Evolutionary conservation across 2,888 invertebrate species (phyloP), one percentile per base, ranked within the genome.

Genomic region (Micropterix aruncella): DNA sequence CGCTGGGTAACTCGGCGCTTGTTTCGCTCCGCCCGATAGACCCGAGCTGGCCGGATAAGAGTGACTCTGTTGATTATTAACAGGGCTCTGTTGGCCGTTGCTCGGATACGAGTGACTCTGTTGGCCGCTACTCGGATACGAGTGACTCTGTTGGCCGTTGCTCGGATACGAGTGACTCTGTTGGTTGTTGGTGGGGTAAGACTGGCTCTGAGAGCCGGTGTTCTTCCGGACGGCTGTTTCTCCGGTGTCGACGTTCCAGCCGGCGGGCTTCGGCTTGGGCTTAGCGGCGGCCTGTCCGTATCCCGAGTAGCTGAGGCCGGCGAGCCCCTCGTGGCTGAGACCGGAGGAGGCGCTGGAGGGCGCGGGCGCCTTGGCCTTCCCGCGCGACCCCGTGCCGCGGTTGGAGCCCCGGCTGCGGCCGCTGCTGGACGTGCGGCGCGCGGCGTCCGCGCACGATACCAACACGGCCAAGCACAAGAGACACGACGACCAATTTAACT

Each of bases 61-160:
- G 16, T 19, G 47, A 4, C 41, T 12, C 14, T 9, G 4, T n/a
- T 39, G 17, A 16, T n/a, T 16, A 14, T 9, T 18, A 12, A 19
- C 18, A 15, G 43, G 45, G 7, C 46, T 43, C 16, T 16, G 27
- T 38, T 40, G 46, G 15, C n/a, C 38, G 18, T 40, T 45, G 1
- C 43, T 40, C 14, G 48, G 47, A 40, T 47, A 50, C 2, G 43
- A 9, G 18, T 46, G 48, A 38, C 14, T 38, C 14, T 38, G 38
- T 14, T 38, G 38, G 14, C 14, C 14, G n/a, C 9, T 9, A 9
- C 27, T 12, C 7, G 38, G 38, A 14, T 38, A 38, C 9, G n/a
- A 4, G 38, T 38, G 38, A 14, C 38, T 38, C 15, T 38, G 38
- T 15, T 38, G 38, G 14, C 4, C 15, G 38, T 15, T 38, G 14